Percentiles rank a stretch among this genome's conserved stretches.
Evolutionary conservation across 1,140 invertebrate species (phyloP).

Genomic region (Metopolophium dirhodum): DNA sequence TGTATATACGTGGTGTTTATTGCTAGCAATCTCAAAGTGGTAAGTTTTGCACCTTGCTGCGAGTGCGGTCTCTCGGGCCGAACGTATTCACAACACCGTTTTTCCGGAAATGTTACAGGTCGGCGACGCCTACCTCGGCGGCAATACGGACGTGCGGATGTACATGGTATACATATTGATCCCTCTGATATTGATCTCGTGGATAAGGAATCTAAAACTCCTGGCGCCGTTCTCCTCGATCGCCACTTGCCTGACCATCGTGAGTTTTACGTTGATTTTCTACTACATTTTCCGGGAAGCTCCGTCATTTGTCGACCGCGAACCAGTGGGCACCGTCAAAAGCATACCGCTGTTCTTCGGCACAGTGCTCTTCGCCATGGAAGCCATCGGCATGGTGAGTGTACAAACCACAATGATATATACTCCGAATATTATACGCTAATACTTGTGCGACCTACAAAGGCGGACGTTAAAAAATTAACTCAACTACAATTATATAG

Average conservation of each 20-base stretch:
- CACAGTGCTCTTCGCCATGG: constrained; percentile 72
- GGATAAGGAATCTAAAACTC: constrained; percentile 75
- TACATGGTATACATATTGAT: constrained; percentile 70
- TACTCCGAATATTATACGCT: neutral
- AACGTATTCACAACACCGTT: neutral
- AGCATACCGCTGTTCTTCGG: constrained; percentile 72
- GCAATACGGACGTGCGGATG: constrained; percentile 63
- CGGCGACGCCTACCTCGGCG: constrained; percentile 64
- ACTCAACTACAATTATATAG: neutral
- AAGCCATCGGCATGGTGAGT: constrained; percentile 73
- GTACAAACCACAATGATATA: constrained; percentile 57
- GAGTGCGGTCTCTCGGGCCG: neutral
- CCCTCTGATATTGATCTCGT: constrained; percentile 74
- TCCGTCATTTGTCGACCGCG: constrained; percentile 64
- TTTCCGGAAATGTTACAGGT: constrained; percentile 62
- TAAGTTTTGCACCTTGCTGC: constrained; percentile 59
- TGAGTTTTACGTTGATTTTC: constrained; percentile 72
- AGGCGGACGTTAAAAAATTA: neutral
- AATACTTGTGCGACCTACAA: neutral
- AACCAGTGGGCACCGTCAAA: constrained; percentile 63
- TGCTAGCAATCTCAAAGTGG: constrained; percentile 72
- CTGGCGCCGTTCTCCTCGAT: constrained; percentile 77
- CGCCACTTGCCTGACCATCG: constrained; percentile 73
- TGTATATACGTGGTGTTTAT: constrained; percentile 89
- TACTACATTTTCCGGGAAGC: constrained; percentile 74